Evolutionary conservation across 1,140 invertebrate genomes (phyloP).

Genomic region (Danaus melanippus): DNA sequence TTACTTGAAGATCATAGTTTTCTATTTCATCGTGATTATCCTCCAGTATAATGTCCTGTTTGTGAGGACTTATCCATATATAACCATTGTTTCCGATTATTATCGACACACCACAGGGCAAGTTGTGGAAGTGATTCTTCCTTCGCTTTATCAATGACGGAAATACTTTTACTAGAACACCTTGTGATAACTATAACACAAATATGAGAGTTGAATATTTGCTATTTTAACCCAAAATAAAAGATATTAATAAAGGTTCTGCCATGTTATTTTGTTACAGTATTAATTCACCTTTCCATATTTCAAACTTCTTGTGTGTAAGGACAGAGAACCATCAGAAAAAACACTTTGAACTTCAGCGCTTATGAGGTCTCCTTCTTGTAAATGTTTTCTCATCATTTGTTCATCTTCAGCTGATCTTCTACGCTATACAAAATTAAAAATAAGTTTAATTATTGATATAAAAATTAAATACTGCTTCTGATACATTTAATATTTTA

Average conservation of each 20-base stretch:
- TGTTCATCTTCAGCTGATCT: conserved; percentile 97
- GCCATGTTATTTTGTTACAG: neutral
- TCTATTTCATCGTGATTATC: conserved; percentile 37
- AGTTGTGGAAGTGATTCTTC: conserved; percentile 97
- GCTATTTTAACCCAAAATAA: neutral
- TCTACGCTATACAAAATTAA: conserved; percentile 76
- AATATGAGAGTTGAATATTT: neutral
- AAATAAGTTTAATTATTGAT: neutral
- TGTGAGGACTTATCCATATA: conserved; percentile 91
- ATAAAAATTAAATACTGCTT: neutral
- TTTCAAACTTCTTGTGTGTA: conserved; percentile 96
- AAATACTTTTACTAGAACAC: conserved; percentile 91
- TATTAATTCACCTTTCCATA: conserved; percentile 89
- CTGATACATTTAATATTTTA: neutral
- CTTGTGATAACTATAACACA: conserved; percentile 70
- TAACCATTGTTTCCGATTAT: conserved; percentile 98
- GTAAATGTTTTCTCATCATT: conserved; percentile 95
- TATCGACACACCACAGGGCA: conserved; percentile 90
- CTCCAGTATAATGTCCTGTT: conserved; percentile 30
- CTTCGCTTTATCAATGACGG: conserved; percentile 93
- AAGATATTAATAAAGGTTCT: too few relatives aligned
- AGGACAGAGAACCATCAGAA: conserved; percentile 90
- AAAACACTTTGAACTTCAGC: conserved; percentile 97
- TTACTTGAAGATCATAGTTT: conserved; percentile 39
- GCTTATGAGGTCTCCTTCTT: conserved; percentile 97